Base-by-base conservation (phyloP, 2,113 vertebrate species). In the Zeus faber region DNA sequence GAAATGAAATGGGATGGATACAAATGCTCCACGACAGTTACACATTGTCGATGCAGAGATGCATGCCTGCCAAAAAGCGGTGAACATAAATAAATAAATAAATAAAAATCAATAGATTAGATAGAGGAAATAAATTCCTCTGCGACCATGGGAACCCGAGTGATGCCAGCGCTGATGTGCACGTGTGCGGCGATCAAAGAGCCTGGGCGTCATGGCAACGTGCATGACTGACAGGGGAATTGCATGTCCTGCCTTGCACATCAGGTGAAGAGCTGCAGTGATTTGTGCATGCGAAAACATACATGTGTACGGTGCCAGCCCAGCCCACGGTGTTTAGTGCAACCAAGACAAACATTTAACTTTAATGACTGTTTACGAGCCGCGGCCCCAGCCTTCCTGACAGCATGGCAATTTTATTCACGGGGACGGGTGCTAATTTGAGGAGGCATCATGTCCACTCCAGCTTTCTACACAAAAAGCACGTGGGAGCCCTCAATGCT, bases 161-260 rank as follows among this genome's bases (percentile, higher is more conserved):
- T 35, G 68, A 65, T 40, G 11, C 27, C 10, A 14, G 14, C 31
- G 53, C 43, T 43, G 17, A 23, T 33, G 4, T 1, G 27, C 70
- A 77, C 54, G 64, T 79, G 83, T 51, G 61, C 58, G 48, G 23
- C 71, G 51, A 53, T 60, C 33, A 13, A 2, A 3, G 23, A 44
- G 54, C 31, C 69, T 26, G 55, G 85, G 81, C 72, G 83, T 84
- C 83, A 80, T 52, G 81, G 78, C 64, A 85, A 85, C 79, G 56
- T 67, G 54, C 18, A 25, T 33, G 60, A 54, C 45, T 33, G 45
- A 71, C 49, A 51, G 16, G 3, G 29, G 54, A 48, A 26, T 13
- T 11, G 1, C 4, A 16, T 14, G 33, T 37, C 33, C 11, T 2
- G 13, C 11, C 11, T 3, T 6, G 45, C 50, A 31, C 16, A 4